Conservation (phyloP, 2,888 invertebrate species). For the Xanthorhoe spadicearia region DNA sequence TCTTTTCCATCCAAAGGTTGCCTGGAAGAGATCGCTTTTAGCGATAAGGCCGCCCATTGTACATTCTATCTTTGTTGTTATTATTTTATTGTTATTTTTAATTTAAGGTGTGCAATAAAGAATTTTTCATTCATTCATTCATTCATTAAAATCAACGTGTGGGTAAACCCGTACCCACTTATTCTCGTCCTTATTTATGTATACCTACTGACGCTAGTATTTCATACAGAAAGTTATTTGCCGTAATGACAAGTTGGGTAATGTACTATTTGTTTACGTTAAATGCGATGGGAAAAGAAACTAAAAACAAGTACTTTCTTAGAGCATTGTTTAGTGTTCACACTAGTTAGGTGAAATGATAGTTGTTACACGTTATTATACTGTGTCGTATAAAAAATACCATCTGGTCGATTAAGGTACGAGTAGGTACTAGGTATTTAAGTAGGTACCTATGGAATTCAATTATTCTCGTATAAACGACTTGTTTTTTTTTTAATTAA, state of each 20-base stretch:
- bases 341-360: conserved; percentile 24
- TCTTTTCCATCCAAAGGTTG: no score
- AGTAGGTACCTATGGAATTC: not conserved
- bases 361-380: not conserved
- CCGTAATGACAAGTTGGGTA: conserved; percentile 40
- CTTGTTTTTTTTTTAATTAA: no score
- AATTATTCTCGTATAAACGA: no score
- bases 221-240: conserved; percentile 38
- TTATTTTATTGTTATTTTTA: no score
- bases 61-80: no score
- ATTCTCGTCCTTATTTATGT: conserved; percentile 5
- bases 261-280: conserved; percentile 45
- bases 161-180: no score
- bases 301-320: conserved; percentile 28
- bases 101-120: no score
- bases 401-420: no score
- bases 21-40: no score
- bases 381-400: not conserved
- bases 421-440: not conserved
- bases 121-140: no score
- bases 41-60: no score
- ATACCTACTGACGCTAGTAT: conserved; percentile 13
- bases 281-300: conserved; percentile 41
- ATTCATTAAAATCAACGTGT: no score
- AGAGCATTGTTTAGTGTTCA: conserved; percentile 31